Conservation (phyloP, 2,113 vertebrate genomes). For the Geococcyx californianus region DNA sequence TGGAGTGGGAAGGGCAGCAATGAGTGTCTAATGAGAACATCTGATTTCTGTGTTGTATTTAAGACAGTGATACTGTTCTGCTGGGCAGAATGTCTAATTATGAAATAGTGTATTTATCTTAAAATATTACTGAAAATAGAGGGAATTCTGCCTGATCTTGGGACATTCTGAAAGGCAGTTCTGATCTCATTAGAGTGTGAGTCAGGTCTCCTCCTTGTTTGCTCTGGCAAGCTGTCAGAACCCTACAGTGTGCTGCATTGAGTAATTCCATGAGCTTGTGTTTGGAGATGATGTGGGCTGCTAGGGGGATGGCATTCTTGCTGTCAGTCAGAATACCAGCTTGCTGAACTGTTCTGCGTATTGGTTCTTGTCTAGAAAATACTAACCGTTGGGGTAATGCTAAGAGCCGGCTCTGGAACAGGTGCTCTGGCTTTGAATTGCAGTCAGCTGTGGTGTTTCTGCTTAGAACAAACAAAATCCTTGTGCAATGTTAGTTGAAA, state of each 20-base stretch:
- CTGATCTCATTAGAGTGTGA: neutral
- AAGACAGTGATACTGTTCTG: neutral
- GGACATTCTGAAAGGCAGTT: neutral
- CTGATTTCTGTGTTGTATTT: accelerated
- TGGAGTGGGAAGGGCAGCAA: neutral
- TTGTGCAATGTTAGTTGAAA: neutral
- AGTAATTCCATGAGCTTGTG: conserved; percentile 4
- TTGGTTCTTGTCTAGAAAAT: neutral
- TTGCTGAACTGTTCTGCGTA: neutral
- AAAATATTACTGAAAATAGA: neutral
- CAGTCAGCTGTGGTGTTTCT: neutral
- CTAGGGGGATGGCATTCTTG: neutral
- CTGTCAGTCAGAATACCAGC: neutral
- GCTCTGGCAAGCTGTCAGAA: neutral
- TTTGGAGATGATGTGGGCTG: neutral
- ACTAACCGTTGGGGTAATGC: neutral
- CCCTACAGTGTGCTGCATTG: conserved; percentile 1
- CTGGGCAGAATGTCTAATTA: neutral
- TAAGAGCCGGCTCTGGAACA: neutral
- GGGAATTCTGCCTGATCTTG: neutral
- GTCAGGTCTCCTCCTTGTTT: conserved; percentile 55
- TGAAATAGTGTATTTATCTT: neutral
- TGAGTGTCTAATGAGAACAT: neutral
- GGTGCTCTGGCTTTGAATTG: neutral
- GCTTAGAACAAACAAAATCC: neutral